A percentile compares a stretch with the other conserved stretches of the same genome.
phyloP scores from a whole-genome alignment of 1,140 invertebrate genomes.

The Caenorhabditis inopinata region DNA sequence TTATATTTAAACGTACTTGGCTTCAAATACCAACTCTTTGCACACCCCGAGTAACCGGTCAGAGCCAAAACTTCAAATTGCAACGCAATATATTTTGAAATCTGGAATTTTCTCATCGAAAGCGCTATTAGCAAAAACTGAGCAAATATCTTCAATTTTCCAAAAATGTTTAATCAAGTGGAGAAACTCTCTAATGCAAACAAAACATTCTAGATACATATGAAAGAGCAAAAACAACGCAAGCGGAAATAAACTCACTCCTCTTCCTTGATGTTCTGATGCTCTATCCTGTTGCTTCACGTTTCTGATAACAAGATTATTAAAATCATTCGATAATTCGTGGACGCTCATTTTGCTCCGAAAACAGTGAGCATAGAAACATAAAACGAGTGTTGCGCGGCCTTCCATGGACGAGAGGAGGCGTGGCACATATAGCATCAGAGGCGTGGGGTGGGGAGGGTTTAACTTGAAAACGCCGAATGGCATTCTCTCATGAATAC shows the following conservation, averaged over 20 bases:
- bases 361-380: background rate
- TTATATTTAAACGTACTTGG: no score
- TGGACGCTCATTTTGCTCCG: background rate
- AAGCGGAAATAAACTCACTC: background rate
- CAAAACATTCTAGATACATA: no score
- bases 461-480: background rate
- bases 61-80: no score
- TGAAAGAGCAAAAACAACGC: no score
- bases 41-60: no score
- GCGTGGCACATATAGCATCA: background rate
- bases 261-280: background rate
- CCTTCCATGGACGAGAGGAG: background rate
- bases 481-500: slow-evolving; percentile 26
- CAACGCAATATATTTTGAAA: no score
- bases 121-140: no score
- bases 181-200: no score
- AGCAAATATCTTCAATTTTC: no score
- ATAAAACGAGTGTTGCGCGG: background rate
- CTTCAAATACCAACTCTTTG: no score
- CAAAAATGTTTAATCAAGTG: no score
- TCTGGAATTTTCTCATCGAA: no score
- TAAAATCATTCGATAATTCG: background rate
- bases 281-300: slow-evolving; percentile 4
- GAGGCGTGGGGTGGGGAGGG: background rate
- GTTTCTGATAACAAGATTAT: background rate